Percentiles rank a stretch among this genome's conserved stretches.
Evolutionary conservation across 53 echinoderm and acorn worm genomes (phyloP).

Genomic region (Astropecten irregularis): DNA sequence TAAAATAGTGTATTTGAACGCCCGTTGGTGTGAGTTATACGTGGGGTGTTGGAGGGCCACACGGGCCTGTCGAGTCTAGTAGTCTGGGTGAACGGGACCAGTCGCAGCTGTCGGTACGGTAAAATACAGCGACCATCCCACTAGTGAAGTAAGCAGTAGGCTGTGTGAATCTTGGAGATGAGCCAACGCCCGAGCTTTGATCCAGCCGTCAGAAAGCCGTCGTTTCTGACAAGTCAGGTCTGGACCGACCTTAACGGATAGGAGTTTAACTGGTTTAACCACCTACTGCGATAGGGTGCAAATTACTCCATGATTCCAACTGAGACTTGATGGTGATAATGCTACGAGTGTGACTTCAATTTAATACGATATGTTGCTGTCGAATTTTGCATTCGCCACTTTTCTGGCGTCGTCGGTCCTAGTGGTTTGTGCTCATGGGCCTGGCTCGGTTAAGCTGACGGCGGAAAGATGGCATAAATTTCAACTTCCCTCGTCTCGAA

Average conservation of each 20-base stretch:
- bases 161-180: not conserved
- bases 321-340: not conserved
- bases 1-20: not conserved
- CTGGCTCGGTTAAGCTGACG: not conserved
- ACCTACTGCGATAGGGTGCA: not conserved
- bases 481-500: not conserved
- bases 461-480: constrained; percentile 5
- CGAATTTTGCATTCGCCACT: not conserved
- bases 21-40: not conserved
- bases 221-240: not conserved
- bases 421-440: not conserved
- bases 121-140: not conserved
- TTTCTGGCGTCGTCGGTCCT: not conserved
- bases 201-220: not conserved
- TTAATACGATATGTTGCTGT: not conserved
- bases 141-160: not conserved
- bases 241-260: not conserved
- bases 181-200: not conserved
- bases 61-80: not conserved
- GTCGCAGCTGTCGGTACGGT: not conserved
- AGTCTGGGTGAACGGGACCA: not conserved
- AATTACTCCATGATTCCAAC: not conserved
- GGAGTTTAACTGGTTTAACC: not conserved
- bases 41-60: not conserved
- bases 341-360: too few species aligned